Base-by-base conservation (phyloP, 2,797 vertebrate genomes). In the Fundulus diaphanus region DNA sequence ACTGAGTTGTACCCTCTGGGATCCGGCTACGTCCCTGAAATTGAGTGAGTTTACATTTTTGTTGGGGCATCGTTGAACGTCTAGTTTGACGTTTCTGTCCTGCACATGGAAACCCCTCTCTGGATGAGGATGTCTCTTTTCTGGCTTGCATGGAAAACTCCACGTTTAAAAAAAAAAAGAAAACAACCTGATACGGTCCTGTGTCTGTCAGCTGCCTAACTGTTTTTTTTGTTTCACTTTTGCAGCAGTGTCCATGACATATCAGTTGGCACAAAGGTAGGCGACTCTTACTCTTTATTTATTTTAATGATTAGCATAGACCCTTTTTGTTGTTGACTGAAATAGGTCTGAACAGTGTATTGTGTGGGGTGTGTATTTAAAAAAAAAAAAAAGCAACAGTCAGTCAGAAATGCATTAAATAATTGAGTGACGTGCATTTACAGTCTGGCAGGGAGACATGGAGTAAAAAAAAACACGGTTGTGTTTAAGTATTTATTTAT, bases 211-310 rank as follows among this genome's bases (percentile, higher is more conserved):
- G 22, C 22, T 66, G 63, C 40, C 15, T 42, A 15, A n/a, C 2
- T 5, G 37, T 77, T 85, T 77, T 82, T 40, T n/a, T 69, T n/a
- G n/a, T 83, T 73, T 82, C 5, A 66, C 56, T 77, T 82, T 92
- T 80, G 74, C 96, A 98, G 97, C 92, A 96, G 98, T 95, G 98
- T 99, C 96, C 98, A 98, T 97, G 97, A 99, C 94, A 97, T 98
- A 97, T 96, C 97, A 95, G 97, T 98, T 96, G 98, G 98, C 96
- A 99, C 98, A 93, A 99, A 99, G 98, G 98, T 99, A 98, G 78
- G 96, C 31, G 4, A 29, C 2, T 24, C 67, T 68, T 76, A 0
- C 24, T 31, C 52, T 31, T 56, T 20, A 2, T 35, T 68, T n/a
- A n/a, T n/a, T 44, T 57, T 5, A 35, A 15, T 59, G 13, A 27